Base-by-base conservation (phyloP, 1,140 invertebrate genomes). In the Bombus cullumanus region DNA sequence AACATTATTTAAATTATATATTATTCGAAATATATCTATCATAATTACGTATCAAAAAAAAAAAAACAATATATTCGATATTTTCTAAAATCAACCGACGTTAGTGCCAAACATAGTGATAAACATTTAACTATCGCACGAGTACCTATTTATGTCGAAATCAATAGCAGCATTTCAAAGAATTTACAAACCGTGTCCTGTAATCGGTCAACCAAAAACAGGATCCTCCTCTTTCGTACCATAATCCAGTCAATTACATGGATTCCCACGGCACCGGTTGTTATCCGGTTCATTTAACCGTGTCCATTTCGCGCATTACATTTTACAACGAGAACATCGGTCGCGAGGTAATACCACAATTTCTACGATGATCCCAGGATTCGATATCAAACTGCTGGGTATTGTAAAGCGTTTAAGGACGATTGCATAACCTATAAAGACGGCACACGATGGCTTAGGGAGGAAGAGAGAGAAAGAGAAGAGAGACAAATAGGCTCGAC, bases 371-470 rank as follows among this genome's bases (percentile, higher is more conserved):
- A 82, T 41, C 53, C 39, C 9, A 28, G 71, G 18, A 34, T 73
- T 68, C 53, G 59, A 82, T 89, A 62, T 76, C 69, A 86, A 82
- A 89, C 66, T 31, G 66, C 10, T 62, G 62, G 41, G 18, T 25
- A n/a, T 71, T 75, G 47, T 66, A 71, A 53, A 59, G 34, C 73
- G 74, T 82, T 82, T 88, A 77, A 66, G 62, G 71, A 73, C 74
- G 75, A 89, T 86, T 69, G 84, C 57, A 81, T 72, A 77, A 89
- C 83, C 79, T 9, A 77, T 82, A 81, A 62, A 86, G 73, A 34
- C 62, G 64, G 53, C 9, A 10, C 72, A 62, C 22, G 66, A 78
- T 10, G 31, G 25, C 31, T 3, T 31, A 53, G 39, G 13, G 47
- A 37, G 73, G 10, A 8, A 25, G 4, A 76, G 34, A 28, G 34